Evolutionary conservation across 2,888 invertebrate genomes (phyloP), one percentile per base, ranked within the genome.

Genomic region (Uropetala carovei): DNA sequence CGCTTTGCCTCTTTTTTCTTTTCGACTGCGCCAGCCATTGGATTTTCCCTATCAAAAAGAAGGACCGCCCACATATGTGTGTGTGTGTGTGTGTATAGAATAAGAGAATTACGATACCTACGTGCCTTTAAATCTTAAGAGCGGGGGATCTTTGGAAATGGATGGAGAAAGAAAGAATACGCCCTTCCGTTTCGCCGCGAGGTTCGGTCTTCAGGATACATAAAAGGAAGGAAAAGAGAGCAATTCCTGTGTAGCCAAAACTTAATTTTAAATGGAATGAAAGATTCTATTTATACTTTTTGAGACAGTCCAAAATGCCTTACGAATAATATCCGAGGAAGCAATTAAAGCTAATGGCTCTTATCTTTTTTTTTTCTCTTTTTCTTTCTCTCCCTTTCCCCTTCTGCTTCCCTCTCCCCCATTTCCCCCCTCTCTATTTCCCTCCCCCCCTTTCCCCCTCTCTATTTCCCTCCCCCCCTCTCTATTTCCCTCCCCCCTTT

Each of bases 281-380:
- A 68, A 0, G 68, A 13, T 22, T 11, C 22, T 22, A 22, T 22
- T 68, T 27, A 13, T 10, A 75, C 27, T 75, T 75, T 75, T 75
- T 75, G 4, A 43, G 43, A 43, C 27, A 8, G 22, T 27, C 75
- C 2, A 75, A 75, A 75, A 75, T 11, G 75, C 75, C 22, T 18
- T 27, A 8, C 13, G 75, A 27, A 22, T 75, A 75, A 13, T 27
- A 75, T 75, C 75, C 75, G 0, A 0, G n/a, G 75, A 22, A 75
- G 75, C 75, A 75, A 75, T 75, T 75, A 75, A 75, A 75, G 27
- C 27, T 75, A 75, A 75, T 75, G 75, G 75, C 27, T 27, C 75
- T 14, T 13, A 13, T 8, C 22, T 75, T 75, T 75, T 9, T 68
- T 18, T 27, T 27, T 27, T 43, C 5, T 43, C 5, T 5, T 5